Evolutionary conservation across 2,113 vertebrate species (phyloP), one percentile per base, ranked within the genome.

Genomic region (Romanogobio albipinnatus): DNA sequence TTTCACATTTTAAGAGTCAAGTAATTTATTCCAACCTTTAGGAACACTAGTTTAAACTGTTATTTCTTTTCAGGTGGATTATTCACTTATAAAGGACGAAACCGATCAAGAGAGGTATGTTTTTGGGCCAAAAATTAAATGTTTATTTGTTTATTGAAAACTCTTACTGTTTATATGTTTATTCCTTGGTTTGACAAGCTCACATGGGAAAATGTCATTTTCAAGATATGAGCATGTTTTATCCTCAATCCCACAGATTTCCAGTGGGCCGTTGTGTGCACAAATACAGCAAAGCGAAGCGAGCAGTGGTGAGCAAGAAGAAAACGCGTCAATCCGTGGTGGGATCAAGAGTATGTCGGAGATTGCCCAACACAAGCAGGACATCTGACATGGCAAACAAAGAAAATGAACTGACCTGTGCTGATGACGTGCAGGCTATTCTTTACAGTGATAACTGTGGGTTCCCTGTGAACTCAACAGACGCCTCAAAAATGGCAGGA

Each of bases 331-430:
- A 68, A 81, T 82, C 84, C 24, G 51, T 58, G 15, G 88, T 80
- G 86, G 87, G 76, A 64, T 73, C 86, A 39, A 86, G 83, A 88
- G 92, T 89, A 88, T 92, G 90, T 85, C 87, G 91, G 90, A 92
- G 61, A 83, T 51, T 87, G 11, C 85, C 91, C 47, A 74, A 90
- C 87, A 88, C 91, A 82, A 90, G 88, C 86, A 83, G 92, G 95
- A 93, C 85, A 93, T 91, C 95, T 96, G 94, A 97, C 94, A 99
- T 99, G 98, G 97, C 98, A 94, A 99, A 99, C 95, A 99, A 99
- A 91, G 98, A 99, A 93, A 99, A 99, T 93, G 98, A 99, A 94
- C 93, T 99, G 92, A 96, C 97, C 86, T 98, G 96, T 91, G 94
- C 96, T 81, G 96, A 95, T 82, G 96, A 97, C 86, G 90, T 96